phyloP scores from a whole-genome alignment of 2,888 invertebrate genomes.

The Apotomis capreana region DNA sequence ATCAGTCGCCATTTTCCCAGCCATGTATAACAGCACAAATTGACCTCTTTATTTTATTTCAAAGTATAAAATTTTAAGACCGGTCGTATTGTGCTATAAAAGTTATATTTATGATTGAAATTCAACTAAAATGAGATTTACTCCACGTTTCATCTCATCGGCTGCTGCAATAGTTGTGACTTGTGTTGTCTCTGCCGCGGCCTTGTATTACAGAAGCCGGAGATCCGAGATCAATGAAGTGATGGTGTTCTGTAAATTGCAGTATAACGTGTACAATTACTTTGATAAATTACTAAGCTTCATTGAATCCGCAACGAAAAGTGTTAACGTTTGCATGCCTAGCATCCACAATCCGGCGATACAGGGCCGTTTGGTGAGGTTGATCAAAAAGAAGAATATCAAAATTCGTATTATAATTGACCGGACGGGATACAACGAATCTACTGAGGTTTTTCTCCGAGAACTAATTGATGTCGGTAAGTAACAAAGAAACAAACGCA shows the following conservation, averaged over 20 bases:
- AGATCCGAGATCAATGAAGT: slow-evolving; percentile 73
- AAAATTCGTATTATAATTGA: slow-evolving; percentile 73
- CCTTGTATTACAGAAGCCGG: slow-evolving; percentile 72
- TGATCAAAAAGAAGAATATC: slow-evolving; percentile 69
- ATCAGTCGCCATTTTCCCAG: slow-evolving; percentile 44
- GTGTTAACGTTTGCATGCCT: slow-evolving; percentile 76
- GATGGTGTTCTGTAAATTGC: slow-evolving; percentile 79
- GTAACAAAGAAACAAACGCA: slow-evolving; percentile 42
- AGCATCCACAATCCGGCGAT: slow-evolving; percentile 78
- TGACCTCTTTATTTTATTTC: slow-evolving; percentile 70
- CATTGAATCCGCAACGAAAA: slow-evolving; percentile 69
- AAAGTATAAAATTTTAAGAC: slow-evolving; percentile 66
- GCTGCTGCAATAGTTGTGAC: slow-evolving; percentile 72
- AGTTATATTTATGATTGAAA: slow-evolving; percentile 67
- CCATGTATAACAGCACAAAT: slow-evolving; percentile 52
- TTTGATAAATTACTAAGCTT: slow-evolving; percentile 76
- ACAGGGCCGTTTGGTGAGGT: slow-evolving; percentile 68
- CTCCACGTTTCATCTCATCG: slow-evolving; percentile 68
- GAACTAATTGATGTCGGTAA: slow-evolving; percentile 75
- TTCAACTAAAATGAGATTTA: slow-evolving; percentile 73
- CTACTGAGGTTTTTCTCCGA: slow-evolving; percentile 69
- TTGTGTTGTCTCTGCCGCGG: slow-evolving; percentile 74
- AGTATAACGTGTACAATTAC: slow-evolving; percentile 74
- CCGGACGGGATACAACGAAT: slow-evolving; percentile 68
- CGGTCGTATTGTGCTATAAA: slow-evolving; percentile 55